These are phyloP conservation scores for Aptenodytes forsteri DNA, from an alignment of 2,113 vertebrate species.

Conservation along the genomic window DNA sequence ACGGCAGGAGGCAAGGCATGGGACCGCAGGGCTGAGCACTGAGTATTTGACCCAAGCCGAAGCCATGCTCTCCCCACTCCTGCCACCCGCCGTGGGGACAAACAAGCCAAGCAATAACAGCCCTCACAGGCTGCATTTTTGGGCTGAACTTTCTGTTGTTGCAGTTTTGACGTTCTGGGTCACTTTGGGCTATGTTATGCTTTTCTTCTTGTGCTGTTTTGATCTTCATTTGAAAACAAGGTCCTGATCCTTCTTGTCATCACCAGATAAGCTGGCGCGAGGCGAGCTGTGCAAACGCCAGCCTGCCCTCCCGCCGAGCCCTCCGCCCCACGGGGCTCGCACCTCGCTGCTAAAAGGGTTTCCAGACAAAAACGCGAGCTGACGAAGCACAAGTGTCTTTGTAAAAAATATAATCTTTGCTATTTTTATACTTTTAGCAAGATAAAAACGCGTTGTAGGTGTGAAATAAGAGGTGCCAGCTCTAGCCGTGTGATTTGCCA, in stretches of 20 bases:
- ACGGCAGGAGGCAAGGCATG: background rate
- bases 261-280: background rate
- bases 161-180: background rate
- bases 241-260: background rate
- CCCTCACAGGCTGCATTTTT: conserved; percentile 8
- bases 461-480: background rate
- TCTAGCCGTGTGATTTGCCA: background rate
- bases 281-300: background rate
- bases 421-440: conserved; percentile 26
- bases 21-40: background rate
- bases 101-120: background rate
- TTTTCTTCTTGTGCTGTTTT: conserved; percentile 48
- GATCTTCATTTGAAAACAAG: conserved; percentile 53
- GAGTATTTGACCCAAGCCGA: background rate
- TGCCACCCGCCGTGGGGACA: background rate
- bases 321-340: fast-evolving
- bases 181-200: conserved; percentile 51
- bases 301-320: background rate
- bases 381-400: background rate
- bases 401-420: background rate
- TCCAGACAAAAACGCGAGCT: background rate
- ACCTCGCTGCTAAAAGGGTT: background rate
- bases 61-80: background rate
- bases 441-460: background rate
- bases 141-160: conserved; percentile 44